These are phyloP conservation scores for Pelmatolapia mariae DNA, from an alignment of 2,113 vertebrate species.

Conservation along the genomic window DNA sequence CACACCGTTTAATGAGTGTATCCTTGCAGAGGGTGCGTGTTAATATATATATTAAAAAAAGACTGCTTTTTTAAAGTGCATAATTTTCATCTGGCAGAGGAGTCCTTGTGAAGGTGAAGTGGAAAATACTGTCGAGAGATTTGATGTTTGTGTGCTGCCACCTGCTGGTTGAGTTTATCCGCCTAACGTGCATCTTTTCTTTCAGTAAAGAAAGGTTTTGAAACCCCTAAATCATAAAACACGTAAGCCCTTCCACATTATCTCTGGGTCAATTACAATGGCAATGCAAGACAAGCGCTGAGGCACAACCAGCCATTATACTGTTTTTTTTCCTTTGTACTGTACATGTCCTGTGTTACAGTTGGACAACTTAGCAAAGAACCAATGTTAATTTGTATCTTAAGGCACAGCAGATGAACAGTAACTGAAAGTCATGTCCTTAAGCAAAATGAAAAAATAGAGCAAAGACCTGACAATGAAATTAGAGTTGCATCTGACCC, in stretches of 20 bases:
- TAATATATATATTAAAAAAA: not conserved
- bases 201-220: not conserved
- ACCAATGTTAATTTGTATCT: not conserved
- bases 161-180: constrained; percentile 31
- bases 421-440: not conserved
- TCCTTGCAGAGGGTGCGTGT: not conserved
- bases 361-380: not conserved
- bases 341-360: not conserved
- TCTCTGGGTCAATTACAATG: not conserved
- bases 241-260: not conserved
- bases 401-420: not conserved
- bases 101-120: constrained; percentile 46
- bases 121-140: not conserved
- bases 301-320: not conserved
- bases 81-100: not conserved
- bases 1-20: not conserved
- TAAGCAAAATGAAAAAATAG: not conserved
- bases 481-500: not conserved
- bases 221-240: not conserved
- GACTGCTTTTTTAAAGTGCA: not conserved
- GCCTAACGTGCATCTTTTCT: not conserved
- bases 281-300: not conserved
- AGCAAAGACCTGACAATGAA: not conserved
- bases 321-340: not conserved
- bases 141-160: constrained; percentile 22